A percentile compares a stretch with the other conserved stretches of the same genome.
Conservation (phyloP, 2,888 invertebrate genomes). For the Leptarthrus brevirostris region DNA sequence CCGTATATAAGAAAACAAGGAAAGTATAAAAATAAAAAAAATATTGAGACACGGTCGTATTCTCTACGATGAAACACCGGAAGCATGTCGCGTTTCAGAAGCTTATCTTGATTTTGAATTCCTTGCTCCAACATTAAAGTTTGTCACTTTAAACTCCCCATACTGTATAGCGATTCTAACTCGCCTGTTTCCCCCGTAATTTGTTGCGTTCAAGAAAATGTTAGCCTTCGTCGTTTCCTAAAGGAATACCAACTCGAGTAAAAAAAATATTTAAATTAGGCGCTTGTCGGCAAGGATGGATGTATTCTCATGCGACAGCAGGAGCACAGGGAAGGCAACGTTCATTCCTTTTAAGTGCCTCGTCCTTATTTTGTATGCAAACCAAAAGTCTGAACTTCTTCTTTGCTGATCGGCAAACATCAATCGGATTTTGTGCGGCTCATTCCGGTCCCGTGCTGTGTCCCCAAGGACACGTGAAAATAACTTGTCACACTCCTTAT, state of each 20-base stretch:
- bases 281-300: not conserved
- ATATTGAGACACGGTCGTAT: too few species aligned
- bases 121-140: too few species aligned
- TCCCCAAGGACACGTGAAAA: too few species aligned
- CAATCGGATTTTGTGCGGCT: constrained; percentile 27
- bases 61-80: not conserved
- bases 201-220: constrained; percentile 33
- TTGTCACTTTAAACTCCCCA: not conserved
- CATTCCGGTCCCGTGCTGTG: too few species aligned
- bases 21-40: too few species aligned
- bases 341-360: constrained; percentile 3
- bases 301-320: constrained; percentile 4
- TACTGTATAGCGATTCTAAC: not conserved
- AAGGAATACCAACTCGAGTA: constrained; percentile 4
- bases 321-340: not conserved
- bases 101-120: constrained; percentile 17
- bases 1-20: not conserved
- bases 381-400: constrained; percentile 10
- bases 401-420: constrained; percentile 15
- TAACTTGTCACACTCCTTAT: constrained; percentile 21
- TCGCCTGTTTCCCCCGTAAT: not conserved
- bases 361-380: constrained; percentile 35
- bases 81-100: constrained; percentile 5
- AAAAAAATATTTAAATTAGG: constrained; percentile 43
- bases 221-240: constrained; percentile 11